phyloP scores from a whole-genome alignment of 1,140 invertebrate genomes.

The Leptinotarsa undecemlineata region DNA sequence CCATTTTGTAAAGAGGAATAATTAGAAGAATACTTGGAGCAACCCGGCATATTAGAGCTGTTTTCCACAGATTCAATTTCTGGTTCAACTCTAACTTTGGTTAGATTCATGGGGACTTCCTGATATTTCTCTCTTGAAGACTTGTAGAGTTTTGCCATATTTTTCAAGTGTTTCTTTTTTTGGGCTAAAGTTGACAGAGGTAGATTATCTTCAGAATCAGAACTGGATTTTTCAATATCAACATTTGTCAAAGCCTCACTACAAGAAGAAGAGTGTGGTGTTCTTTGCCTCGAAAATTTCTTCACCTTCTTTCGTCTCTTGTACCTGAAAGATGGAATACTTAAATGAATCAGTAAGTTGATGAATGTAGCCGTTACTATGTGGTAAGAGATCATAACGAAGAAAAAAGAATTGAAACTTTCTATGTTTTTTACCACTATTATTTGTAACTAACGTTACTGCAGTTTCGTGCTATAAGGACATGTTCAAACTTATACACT shows the following conservation, averaged over 20 bases:
- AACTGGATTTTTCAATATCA: slow-evolving; percentile 11
- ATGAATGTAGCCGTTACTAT: no score
- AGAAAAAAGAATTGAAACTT: no score
- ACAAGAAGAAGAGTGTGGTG: not conserved
- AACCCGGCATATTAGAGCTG: slow-evolving; percentile 20
- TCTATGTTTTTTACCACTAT: no score
- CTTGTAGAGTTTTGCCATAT: slow-evolving; percentile 25
- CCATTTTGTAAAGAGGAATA: slow-evolving; percentile 1
- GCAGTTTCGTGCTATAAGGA: no score
- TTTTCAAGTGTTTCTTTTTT: slow-evolving; percentile 27
- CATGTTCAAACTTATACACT: no score
- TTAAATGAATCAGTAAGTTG: no score
- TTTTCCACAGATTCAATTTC: slow-evolving; percentile 14
- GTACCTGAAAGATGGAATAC: slow-evolving; percentile 23
- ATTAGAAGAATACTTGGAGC: slow-evolving; percentile 20
- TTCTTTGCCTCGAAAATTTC: slow-evolving; percentile 28
- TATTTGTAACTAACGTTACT: no score
- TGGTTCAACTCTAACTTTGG: not conserved
- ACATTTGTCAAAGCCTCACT: not conserved
- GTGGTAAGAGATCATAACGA: no score
- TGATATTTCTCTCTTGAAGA: slow-evolving; percentile 14
- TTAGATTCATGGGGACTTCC: slow-evolving; percentile 1
- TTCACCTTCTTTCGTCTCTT: slow-evolving; percentile 34
- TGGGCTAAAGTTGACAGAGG: slow-evolving; percentile 23
- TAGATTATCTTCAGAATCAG: slow-evolving; percentile 32